Evolutionary conservation across 2,888 invertebrate genomes (phyloP).

Genomic region (Hemistola chrysoprasaria): DNA sequence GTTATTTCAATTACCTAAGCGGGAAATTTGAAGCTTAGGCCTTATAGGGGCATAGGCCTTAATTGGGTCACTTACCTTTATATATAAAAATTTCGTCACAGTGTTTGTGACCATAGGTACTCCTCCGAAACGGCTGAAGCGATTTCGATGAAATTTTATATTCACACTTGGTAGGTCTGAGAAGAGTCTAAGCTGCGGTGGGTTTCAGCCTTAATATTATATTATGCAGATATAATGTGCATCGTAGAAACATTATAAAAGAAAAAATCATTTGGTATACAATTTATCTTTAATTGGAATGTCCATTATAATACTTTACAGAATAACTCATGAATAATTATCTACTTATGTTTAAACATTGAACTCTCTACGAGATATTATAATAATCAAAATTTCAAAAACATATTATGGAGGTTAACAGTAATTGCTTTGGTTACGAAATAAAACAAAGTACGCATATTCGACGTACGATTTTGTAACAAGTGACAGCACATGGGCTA

Average conservation of each 20-base stretch:
- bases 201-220: no score
- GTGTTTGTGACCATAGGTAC: no score
- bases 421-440: slow-evolving; percentile 62
- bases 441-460: slow-evolving; percentile 19
- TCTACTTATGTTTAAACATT: slow-evolving; percentile 43
- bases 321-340: slow-evolving; percentile 49
- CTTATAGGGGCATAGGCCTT: no score
- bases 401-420: slow-evolving; percentile 63
- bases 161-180: no score
- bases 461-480: slow-evolving; percentile 15
- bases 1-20: no score
- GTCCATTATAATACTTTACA: slow-evolving; percentile 62
- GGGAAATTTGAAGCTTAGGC: no score
- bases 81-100: no score
- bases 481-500: neutral
- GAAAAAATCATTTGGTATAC: slow-evolving; percentile 50
- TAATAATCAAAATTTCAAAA: slow-evolving; percentile 41
- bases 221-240: neutral
- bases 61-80: no score
- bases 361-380: slow-evolving; percentile 37
- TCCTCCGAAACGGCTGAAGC: no score
- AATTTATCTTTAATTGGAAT: slow-evolving; percentile 69
- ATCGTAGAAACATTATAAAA: slow-evolving; percentile 1
- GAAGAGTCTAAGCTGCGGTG: no score
- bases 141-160: no score